Evolutionary conservation across 2,888 invertebrate species (phyloP).

Genomic region (Emmelina monodactyla): DNA sequence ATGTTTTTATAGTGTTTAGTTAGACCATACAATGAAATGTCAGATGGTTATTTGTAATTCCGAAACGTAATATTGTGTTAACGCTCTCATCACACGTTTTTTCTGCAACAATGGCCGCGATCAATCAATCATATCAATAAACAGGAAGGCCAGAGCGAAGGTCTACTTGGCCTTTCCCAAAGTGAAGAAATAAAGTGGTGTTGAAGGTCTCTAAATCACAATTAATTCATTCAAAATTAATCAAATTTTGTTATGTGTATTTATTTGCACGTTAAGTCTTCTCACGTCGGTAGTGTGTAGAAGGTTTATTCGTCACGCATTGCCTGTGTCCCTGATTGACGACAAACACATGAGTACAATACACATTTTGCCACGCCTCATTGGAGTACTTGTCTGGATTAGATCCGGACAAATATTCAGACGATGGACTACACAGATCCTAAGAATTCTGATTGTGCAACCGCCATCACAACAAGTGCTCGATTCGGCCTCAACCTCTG

Average conservation of each 20-base stretch:
- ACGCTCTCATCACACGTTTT: conserved; percentile 20
- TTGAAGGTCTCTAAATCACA: too few species aligned
- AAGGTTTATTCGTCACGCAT: background rate
- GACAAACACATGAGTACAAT: background rate
- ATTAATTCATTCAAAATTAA: too few species aligned
- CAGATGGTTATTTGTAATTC: conserved; percentile 6
- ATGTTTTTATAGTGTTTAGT: too few species aligned
- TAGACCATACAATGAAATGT: too few species aligned
- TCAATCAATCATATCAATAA: conserved; percentile 20
- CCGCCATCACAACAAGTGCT: background rate
- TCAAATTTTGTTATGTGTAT: conserved; percentile 17
- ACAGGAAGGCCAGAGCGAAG: conserved; percentile 22
- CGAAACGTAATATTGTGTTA: conserved; percentile 13
- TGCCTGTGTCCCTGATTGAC: background rate
- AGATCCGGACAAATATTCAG: too few species aligned
- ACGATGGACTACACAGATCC: too few species aligned
- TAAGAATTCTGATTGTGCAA: background rate
- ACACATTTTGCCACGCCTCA: conserved; percentile 1
- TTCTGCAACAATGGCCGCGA: conserved; percentile 18
- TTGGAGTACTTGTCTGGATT: background rate
- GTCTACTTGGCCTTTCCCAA: conserved; percentile 17
- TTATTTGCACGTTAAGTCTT: conserved; percentile 29
- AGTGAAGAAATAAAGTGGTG: conserved; percentile 17
- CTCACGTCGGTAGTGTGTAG: too few species aligned
- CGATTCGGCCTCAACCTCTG: background rate